Conservation (phyloP, 1,140 invertebrate genomes). For the Colletes gigas region DNA sequence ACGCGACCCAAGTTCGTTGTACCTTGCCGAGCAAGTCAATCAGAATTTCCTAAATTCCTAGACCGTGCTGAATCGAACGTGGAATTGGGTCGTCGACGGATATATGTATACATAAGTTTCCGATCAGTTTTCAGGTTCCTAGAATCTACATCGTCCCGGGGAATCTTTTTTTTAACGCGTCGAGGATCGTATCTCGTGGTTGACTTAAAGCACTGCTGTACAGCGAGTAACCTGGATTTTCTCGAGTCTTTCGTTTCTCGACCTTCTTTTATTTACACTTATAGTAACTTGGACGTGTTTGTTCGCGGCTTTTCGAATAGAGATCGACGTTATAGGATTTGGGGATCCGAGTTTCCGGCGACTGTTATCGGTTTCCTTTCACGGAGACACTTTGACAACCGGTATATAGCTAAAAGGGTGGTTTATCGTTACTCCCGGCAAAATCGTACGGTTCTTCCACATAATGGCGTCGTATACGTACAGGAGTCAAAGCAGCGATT, state of each 20-base stretch:
- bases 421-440: neutral
- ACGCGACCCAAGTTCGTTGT: neutral
- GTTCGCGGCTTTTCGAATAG: conserved; percentile 27
- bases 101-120: too few relatives aligned
- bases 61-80: neutral
- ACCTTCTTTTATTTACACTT: conserved; percentile 16
- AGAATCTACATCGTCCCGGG: neutral
- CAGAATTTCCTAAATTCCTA: neutral
- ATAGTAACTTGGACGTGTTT: conserved; percentile 15
- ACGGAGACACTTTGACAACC: conserved; percentile 1
- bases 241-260: conserved; percentile 5
- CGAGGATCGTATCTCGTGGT: neutral
- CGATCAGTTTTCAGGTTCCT: neutral
- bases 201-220: neutral
- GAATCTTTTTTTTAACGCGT: neutral
- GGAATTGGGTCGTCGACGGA: neutral
- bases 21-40: neutral
- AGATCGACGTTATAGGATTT: conserved; percentile 41
- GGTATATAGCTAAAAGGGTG: neutral
- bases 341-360: conserved; percentile 31
- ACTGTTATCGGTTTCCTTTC: conserved; percentile 41
- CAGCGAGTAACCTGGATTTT: neutral
- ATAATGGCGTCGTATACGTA: too few relatives aligned
- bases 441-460: neutral
- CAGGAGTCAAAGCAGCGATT: too few relatives aligned